These are phyloP conservation scores for Lasioglossum figueresi DNA, from an alignment of 2,888 invertebrate species.

Conservation along the genomic window DNA sequence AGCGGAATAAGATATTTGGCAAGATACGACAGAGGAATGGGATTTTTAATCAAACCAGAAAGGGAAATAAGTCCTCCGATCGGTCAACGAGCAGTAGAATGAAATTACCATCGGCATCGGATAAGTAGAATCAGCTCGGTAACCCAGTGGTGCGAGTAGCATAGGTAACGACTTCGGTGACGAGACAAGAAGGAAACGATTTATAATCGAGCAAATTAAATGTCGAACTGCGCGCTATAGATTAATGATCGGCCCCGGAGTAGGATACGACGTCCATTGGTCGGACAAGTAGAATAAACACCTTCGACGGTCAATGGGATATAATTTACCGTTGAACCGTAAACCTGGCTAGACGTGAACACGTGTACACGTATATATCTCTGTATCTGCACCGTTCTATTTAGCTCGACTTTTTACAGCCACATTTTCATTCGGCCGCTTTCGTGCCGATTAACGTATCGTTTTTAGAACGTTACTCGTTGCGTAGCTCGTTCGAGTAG, in stretches of 20 bases:
- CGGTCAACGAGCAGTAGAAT: neutral
- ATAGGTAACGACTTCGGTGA: neutral
- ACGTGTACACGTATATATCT: neutral
- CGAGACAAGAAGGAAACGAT: neutral
- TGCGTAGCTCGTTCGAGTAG: neutral
- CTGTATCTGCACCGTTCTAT: neutral
- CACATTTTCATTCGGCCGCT: neutral
- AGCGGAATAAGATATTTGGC: neutral
- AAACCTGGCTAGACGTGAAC: neutral
- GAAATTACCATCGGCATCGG: neutral
- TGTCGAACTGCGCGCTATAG: neutral
- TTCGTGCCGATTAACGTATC: neutral
- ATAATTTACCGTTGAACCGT: neutral
- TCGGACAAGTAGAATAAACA: conserved; percentile 9
- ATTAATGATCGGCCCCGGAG: neutral
- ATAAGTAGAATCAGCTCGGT: neutral
- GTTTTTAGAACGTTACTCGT: neutral
- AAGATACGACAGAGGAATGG: neutral
- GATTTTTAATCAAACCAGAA: conserved; percentile 3
- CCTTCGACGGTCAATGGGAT: neutral
- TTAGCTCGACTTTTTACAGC: neutral
- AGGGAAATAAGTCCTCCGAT: neutral
- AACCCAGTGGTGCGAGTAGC: neutral
- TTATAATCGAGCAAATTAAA: neutral
- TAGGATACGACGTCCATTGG: neutral